A percentile compares a stretch with the other conserved stretches of the same genome.
Conservation (phyloP, 2,888 invertebrate species). For the Pasiphila rectangulata region DNA sequence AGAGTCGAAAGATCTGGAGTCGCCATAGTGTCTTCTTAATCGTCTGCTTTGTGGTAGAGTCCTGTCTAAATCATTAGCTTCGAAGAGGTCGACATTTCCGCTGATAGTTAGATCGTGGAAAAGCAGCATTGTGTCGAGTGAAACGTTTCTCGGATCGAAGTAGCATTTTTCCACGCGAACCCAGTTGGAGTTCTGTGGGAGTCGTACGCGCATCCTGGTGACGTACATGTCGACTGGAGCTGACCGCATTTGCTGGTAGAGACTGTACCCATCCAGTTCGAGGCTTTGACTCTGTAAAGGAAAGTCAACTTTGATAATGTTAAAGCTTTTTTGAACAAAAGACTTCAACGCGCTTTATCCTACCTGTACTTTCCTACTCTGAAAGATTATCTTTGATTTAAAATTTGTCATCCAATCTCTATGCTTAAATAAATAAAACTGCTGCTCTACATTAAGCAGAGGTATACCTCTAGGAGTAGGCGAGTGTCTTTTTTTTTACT, state of each 20-base stretch:
- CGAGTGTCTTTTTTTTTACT: too few relatives aligned
- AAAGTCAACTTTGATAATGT: too few relatives aligned
- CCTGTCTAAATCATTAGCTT: constrained; percentile 65
- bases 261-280: constrained; percentile 83
- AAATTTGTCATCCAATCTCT: not conserved
- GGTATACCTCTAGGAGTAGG: too few relatives aligned
- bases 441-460: too few relatives aligned
- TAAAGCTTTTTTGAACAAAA: constrained; percentile 4
- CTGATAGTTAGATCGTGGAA: constrained; percentile 91
- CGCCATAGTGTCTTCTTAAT: constrained; percentile 61
- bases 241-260: constrained; percentile 82
- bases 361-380: not conserved
- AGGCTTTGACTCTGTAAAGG: constrained; percentile 72
- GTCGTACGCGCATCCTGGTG: constrained; percentile 84
- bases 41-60: constrained; percentile 52
- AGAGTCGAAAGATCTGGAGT: constrained; percentile 57
- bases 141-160: constrained; percentile 87
- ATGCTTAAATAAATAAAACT: not conserved
- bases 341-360: constrained; percentile 11
- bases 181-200: constrained; percentile 85
- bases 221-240: constrained; percentile 86
- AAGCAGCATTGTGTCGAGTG: constrained; percentile 87
- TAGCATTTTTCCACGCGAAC: constrained; percentile 88
- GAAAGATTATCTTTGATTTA: not conserved
- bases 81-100: constrained; percentile 85